phyloP scores from a whole-genome alignment of 1,140 invertebrate genomes.

The Metopolophium dirhodum region DNA sequence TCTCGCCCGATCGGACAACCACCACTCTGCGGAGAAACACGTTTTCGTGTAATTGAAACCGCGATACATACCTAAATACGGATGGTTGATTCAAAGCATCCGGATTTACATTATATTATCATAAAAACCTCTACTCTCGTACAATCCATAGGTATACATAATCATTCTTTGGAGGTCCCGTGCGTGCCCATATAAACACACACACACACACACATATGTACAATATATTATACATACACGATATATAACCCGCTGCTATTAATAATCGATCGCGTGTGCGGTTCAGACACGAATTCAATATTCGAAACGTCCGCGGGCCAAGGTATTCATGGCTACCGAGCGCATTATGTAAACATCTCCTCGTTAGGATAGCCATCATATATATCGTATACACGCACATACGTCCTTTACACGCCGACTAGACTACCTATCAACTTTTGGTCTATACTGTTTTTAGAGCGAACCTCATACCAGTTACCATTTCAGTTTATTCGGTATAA shows the following conservation, averaged over 20 bases:
- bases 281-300: not conserved
- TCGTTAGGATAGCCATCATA: not conserved
- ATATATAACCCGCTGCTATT: not conserved
- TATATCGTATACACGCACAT: not conserved
- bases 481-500: no score
- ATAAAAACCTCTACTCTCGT: not conserved
- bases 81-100: not conserved
- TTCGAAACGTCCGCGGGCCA: not conserved
- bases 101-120: constrained; percentile 25
- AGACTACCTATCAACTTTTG: not conserved
- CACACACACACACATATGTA: no score
- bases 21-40: not conserved
- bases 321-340: not conserved
- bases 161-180: not conserved
- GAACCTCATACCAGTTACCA: not conserved
- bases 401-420: not conserved
- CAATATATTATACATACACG: not conserved
- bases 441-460: not conserved
- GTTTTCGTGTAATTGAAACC: constrained; percentile 30
- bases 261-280: not conserved
- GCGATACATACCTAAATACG: not conserved
- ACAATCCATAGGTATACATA: not conserved
- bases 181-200: not conserved
- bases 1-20: not conserved
- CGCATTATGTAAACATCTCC: not conserved